Base-by-base conservation (phyloP, 2,113 vertebrate genomes). In the Chloropsis cyanopogon region DNA sequence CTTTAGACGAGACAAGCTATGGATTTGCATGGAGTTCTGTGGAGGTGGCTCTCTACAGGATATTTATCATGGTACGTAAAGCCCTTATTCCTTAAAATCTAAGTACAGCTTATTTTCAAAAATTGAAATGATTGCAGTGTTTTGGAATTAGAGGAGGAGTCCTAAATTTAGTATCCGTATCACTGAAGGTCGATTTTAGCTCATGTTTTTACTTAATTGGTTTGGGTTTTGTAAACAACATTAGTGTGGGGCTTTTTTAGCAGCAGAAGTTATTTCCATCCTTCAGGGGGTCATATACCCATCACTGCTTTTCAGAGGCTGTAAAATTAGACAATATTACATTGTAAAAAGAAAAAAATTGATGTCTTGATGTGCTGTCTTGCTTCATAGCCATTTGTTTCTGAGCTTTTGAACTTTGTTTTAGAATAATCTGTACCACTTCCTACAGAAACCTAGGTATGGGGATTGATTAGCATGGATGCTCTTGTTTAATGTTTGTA, bases 21-120 rank as follows among this genome's bases (percentile, higher is more conserved):
- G 99, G 99, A 99, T 99, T 96, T 99, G 99, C 97, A 99, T 99
- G 99, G 99, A 99, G 93, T 99, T 99, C 97, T 99, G 99, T 97
- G 99, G 99, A 90, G 99, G 99, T 93, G 98, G 98, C 68, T 98
- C 98, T 91, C 96, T 98, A 80, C 98, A 98, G 87, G 98, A 98
- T 93, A 99, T 99, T 95, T 99, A 99, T 97, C 99, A 99, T 52
- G 98, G 99, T 99, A 98, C 61, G 96, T 88, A 37, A 92, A 91
- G 73, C 56, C 91, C 91, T 33, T n/a, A 82, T 86, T 94, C 68
- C 84, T 80, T 90, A 82, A 71, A 91, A 33, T 72, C 85, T 81
- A 86, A 92, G 22, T 83, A 72, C 77, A 82, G 50, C 68, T 92
- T 89, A 42, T 59, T 93, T 97, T 91, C 61, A 79, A 66, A 91